Base-by-base conservation (phyloP, 2,113 vertebrate genomes). In the Sterrhoptilus dennistouni region DNA sequence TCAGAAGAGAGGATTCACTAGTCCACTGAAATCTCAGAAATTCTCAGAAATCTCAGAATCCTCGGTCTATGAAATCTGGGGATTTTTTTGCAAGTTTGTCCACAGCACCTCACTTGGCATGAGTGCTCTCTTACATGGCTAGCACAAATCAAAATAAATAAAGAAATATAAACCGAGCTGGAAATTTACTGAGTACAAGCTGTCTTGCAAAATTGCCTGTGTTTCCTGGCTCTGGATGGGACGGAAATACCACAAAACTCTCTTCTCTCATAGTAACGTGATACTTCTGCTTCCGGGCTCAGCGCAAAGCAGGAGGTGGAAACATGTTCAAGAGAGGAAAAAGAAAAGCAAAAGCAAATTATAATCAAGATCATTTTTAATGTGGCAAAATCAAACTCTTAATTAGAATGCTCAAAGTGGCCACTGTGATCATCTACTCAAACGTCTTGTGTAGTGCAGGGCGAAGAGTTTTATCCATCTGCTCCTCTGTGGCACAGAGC, bases 191-290 rank as follows among this genome's bases (percentile, higher is more conserved):
- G 95, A 96, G 92, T 78, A 94, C 83, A 89, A 70, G 60, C 83
- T 65, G 92, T 94, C 96, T 96, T 96, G 96, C 95, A 96, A 94
- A 96, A 95, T 53, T 96, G 95, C 89, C 88, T 88, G 79, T 90
- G 90, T 90, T 96, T 96, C 82, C 96, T 96, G 92, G 87, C 96
- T 92, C 92, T 90, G 85, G 68, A 95, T 75, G 72, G 95, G 92
- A 81, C 95, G 76, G 92, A 96, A 96, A 94, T 93, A 92, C 92
- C 85, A 93, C 95, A 95, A 83, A 90, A 66, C 68, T 86, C 35
- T 4, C 76, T 92, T 92, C 88, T 93, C 71, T 95, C 87, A 83
- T 5, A 63, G 93, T 89, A 93, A 95, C 1, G 16, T 94, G 88
- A 96, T 92, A 89, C 95, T 96, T 96, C 93, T 96, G 84, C 90